Evolutionary conservation across 23 tunicate genomes (phyloP).

Genomic region (Halocynthia aurantium): DNA sequence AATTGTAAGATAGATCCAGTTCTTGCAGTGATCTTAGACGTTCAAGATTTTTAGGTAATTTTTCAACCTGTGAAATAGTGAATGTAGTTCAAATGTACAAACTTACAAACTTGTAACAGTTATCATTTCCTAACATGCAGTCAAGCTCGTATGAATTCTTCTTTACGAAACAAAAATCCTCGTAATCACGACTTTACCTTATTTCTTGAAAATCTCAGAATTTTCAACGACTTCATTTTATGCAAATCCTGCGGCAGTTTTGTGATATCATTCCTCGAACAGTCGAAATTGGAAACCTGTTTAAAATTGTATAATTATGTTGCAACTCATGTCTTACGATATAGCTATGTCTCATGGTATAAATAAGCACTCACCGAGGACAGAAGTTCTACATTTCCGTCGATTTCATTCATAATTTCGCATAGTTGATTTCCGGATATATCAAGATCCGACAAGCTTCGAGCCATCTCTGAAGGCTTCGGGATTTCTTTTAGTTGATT

Average conservation of each 20-base stretch:
- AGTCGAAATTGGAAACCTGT: conserved; percentile 22
- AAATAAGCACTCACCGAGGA: conserved; percentile 7
- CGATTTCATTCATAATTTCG: conserved; percentile 22
- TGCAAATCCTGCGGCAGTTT: conserved; percentile 11
- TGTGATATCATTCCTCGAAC: conserved; percentile 11
- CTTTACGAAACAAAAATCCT: neutral
- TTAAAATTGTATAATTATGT: too few species aligned
- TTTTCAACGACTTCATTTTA: conserved; percentile 14
- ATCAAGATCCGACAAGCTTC: conserved; percentile 43
- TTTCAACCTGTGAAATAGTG: conserved; percentile 36
- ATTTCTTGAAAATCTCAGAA: conserved; percentile 13
- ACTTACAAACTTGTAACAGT: conserved; percentile 5
- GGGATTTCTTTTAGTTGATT: conserved; percentile 30
- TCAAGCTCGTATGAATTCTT: neutral
- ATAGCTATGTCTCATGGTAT: too few species aligned
- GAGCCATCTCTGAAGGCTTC: conserved; percentile 17
- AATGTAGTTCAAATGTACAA: conserved; percentile 1
- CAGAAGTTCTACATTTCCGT: conserved; percentile 10
- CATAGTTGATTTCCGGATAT: conserved; percentile 60
- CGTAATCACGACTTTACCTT: neutral
- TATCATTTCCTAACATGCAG: neutral
- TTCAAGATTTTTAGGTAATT: conserved; percentile 54
- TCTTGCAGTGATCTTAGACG: conserved; percentile 47
- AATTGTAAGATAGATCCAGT: conserved; percentile 40
- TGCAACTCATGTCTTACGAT: too few species aligned